Percentiles rank a stretch among this genome's conserved stretches.
Conservation (phyloP, 1,140 invertebrate genomes). For the Bursaphelenchus mucronatus region DNA sequence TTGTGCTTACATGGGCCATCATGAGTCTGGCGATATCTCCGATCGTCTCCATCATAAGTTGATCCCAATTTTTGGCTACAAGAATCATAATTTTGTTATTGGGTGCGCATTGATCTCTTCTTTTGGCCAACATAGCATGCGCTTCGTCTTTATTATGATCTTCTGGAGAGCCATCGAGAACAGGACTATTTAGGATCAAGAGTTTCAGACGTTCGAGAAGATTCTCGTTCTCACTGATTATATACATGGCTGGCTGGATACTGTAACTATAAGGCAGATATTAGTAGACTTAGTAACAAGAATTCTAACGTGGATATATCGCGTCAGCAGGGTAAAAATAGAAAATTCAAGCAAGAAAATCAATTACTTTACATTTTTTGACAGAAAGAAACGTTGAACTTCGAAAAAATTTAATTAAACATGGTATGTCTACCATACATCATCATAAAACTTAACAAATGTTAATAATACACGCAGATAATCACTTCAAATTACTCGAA, state of each 20-base stretch:
- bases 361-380: background rate
- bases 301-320: too few relatives aligned
- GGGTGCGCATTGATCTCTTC: constrained; percentile 22
- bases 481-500: too few relatives aligned
- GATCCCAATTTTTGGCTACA: constrained; percentile 37
- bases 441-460: background rate
- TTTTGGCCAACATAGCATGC: background rate
- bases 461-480: too few relatives aligned
- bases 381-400: background rate
- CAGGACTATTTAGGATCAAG: constrained; percentile 22
- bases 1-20: constrained; percentile 21
- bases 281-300: too few relatives aligned
- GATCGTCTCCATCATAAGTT: constrained; percentile 66
- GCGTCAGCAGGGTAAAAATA: too few relatives aligned
- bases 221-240: constrained; percentile 45
- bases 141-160: background rate
- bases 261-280: too few relatives aligned
- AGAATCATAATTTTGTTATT: constrained; percentile 23
- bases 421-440: background rate
- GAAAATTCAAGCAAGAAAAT: background rate
- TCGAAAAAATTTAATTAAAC: background rate
- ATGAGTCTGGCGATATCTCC: constrained; percentile 28
- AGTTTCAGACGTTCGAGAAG: constrained; percentile 42
- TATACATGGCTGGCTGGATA: constrained; percentile 17
- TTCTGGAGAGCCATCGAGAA: constrained; percentile 14